phyloP scores from a whole-genome alignment of 2,888 invertebrate genomes.

The Napeogenes inachia region DNA sequence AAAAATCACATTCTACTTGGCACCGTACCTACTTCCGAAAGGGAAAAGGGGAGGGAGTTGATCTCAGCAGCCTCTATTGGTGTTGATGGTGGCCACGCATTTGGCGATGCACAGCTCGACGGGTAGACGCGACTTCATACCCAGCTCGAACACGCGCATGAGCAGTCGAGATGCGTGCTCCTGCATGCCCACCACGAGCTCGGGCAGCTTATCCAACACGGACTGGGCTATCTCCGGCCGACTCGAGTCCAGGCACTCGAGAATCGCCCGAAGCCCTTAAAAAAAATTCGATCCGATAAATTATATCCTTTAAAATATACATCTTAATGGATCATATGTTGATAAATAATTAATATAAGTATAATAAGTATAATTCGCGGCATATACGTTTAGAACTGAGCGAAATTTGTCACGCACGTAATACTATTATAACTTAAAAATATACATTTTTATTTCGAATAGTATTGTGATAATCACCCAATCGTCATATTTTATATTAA shows the following conservation, averaged over 20 bases:
- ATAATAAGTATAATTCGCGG: no score
- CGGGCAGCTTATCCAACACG: constrained; percentile 88
- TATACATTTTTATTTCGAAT: no score
- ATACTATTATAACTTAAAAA: no score
- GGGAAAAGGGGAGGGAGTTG: constrained; percentile 2
- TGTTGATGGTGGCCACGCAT: constrained; percentile 87
- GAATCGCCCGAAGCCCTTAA: constrained; percentile 84
- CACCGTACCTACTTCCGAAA: background rate
- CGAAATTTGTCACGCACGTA: no score
- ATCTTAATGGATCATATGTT: background rate
- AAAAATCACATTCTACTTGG: background rate
- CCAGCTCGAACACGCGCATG: constrained; percentile 88
- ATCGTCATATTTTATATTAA: no score
- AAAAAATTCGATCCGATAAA: background rate
- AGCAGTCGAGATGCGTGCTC: constrained; percentile 89
- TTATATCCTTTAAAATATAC: no score
- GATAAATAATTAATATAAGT: no score
- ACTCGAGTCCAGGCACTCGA: constrained; percentile 88
- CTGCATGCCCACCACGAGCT: constrained; percentile 89
- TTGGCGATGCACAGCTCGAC: constrained; percentile 86
- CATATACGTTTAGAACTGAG: no score
- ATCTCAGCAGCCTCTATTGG: constrained; percentile 86
- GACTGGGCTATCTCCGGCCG: constrained; percentile 88
- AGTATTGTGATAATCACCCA: no score
- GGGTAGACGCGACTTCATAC: constrained; percentile 86